phyloP scores from a whole-genome alignment of 2,797 vertebrate genomes.

The Betta splendens region DNA sequence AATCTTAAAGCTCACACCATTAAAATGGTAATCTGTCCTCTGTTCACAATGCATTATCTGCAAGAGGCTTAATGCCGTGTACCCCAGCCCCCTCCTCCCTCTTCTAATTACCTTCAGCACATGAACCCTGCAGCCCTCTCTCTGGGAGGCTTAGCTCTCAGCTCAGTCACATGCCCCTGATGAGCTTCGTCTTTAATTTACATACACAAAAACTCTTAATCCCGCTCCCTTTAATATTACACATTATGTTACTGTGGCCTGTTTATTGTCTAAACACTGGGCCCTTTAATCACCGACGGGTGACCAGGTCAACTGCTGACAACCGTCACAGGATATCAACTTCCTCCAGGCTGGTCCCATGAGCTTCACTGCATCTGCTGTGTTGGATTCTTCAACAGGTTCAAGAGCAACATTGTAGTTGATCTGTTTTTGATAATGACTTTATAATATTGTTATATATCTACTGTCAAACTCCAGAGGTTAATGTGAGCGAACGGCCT shows the following conservation, averaged over 20 bases:
- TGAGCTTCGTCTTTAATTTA: constrained; percentile 50
- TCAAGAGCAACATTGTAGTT: not conserved
- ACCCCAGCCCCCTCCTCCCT: constrained; percentile 22
- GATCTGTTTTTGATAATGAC: not conserved
- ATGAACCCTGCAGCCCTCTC: constrained; percentile 51
- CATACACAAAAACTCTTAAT: constrained; percentile 38
- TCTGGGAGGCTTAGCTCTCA: constrained; percentile 50
- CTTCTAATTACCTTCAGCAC: constrained; percentile 73
- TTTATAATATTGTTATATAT: too few species aligned
- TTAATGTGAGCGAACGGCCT: too few species aligned
- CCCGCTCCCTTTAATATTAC: constrained; percentile 61
- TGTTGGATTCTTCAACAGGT: not conserved
- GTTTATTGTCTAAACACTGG: constrained; percentile 50
- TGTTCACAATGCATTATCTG: constrained; percentile 69
- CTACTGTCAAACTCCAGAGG: too few species aligned
- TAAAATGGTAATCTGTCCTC: constrained; percentile 80
- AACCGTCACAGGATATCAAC: constrained; percentile 35
- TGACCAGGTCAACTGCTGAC: constrained; percentile 33
- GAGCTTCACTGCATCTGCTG: not conserved
- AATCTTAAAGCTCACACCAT: constrained; percentile 72
- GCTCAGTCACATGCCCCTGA: constrained; percentile 57
- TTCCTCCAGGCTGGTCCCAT: constrained; percentile 6
- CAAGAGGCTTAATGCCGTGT: constrained; percentile 61
- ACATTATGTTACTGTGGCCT: constrained; percentile 39
- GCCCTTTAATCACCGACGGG: constrained; percentile 29